A percentile compares a stretch with the other conserved stretches of the same genome.
Conservation (phyloP, 2,113 vertebrate species). For the Saimiri boliviensis region DNA sequence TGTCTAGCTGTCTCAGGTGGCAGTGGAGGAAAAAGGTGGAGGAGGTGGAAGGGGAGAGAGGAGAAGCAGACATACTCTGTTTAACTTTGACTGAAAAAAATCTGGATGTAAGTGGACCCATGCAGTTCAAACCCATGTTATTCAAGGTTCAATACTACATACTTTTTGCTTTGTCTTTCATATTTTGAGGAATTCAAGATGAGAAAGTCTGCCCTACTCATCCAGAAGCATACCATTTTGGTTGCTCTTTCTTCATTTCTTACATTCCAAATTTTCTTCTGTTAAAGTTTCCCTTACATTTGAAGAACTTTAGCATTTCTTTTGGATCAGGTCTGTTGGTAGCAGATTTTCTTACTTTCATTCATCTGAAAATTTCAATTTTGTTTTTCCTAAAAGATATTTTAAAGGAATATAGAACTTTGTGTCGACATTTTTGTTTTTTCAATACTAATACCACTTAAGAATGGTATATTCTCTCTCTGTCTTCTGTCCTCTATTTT, state of each 20-base stretch:
- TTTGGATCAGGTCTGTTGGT: background rate
- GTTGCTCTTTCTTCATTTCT: background rate
- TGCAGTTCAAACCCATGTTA: no score
- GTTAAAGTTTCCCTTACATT: background rate
- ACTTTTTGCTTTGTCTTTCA: background rate
- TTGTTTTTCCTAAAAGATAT: background rate
- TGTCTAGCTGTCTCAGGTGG: background rate
- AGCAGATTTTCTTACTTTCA: background rate
- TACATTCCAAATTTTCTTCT: background rate
- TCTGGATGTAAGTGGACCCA: no score
- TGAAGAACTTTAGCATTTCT: background rate
- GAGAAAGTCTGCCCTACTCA: background rate
- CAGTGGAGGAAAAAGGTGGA: background rate
- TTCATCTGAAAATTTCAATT: background rate
- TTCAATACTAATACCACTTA: background rate
- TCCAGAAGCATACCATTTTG: background rate
- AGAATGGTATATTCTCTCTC: background rate
- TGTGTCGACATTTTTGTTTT: background rate
- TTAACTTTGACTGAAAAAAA: no score
- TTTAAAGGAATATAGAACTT: background rate
- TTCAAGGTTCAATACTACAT: no score
- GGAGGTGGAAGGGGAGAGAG: background rate
- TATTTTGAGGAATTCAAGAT: background rate
- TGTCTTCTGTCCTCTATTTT: background rate
- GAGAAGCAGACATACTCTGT: background rate